A percentile compares a stretch with the other conserved stretches of the same genome.
Evolutionary conservation across 2,888 invertebrate species (phyloP).

Genomic region (Chrysolina haemoptera): DNA sequence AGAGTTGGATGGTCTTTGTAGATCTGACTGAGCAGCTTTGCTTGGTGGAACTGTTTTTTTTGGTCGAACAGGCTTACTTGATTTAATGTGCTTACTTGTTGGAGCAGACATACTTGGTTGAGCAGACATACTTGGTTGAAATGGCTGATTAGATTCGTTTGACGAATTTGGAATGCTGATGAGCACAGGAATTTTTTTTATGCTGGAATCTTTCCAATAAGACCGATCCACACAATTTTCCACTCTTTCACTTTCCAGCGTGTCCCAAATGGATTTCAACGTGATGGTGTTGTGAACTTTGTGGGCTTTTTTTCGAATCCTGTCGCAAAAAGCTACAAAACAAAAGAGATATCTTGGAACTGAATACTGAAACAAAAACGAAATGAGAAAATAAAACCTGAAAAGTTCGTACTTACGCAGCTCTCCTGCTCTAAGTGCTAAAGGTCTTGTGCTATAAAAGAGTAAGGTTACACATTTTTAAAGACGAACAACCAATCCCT

Average conservation of each 20-base stretch:
- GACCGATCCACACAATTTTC: not conserved
- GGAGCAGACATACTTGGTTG: not conserved
- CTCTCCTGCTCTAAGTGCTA: conserved; percentile 10
- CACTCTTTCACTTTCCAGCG: conserved; percentile 29
- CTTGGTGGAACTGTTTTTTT: not conserved
- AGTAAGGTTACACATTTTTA: not conserved
- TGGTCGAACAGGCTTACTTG: not conserved
- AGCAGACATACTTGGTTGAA: not conserved
- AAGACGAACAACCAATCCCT: not conserved
- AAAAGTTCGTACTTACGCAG: conserved; percentile 16
- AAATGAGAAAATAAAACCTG: not conserved
- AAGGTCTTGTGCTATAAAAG: conserved; percentile 16
- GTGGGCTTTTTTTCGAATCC: conserved; percentile 15
- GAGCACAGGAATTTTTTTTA: not conserved
- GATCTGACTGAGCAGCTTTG: not conserved
- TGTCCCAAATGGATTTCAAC: conserved; percentile 32
- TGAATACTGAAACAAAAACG: too few relatives aligned
- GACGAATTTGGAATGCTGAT: not conserved
- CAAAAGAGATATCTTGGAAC: not conserved
- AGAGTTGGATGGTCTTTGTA: not conserved
- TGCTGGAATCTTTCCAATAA: not conserved
- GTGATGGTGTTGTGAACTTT: conserved; percentile 21
- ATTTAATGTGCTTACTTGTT: not conserved
- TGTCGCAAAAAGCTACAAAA: conserved; percentile 31
- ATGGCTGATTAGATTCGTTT: not conserved